A percentile compares a stretch with the other conserved stretches of the same genome.
Conservation (phyloP, 2,797 vertebrate genomes). For the Bradypus variegatus region DNA sequence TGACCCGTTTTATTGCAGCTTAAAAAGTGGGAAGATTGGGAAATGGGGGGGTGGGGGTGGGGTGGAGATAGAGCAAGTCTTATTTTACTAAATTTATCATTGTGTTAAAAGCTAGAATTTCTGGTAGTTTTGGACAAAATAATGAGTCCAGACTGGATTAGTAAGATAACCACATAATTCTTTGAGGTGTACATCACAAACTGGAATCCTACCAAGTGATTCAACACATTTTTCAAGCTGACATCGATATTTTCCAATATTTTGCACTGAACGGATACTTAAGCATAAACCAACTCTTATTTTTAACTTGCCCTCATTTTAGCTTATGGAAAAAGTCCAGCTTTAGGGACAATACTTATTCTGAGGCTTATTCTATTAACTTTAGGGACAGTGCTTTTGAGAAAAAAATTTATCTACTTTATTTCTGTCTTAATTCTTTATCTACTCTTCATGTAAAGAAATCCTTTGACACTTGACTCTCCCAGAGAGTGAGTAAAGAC, state of each 20-base stretch:
- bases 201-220: background rate
- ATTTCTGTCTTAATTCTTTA: background rate
- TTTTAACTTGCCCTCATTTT: constrained; percentile 21
- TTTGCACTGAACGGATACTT: background rate
- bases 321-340: background rate
- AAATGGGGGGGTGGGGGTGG: background rate
- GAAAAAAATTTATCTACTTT: background rate
- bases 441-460: background rate
- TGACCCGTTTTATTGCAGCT: background rate
- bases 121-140: constrained; percentile 10
- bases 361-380: background rate
- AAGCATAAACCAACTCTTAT: constrained; percentile 26
- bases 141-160: background rate
- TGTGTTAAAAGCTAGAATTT: background rate
- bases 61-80: background rate
- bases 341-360: background rate
- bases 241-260: constrained; percentile 33
- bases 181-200: background rate
- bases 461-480: background rate
- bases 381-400: background rate
- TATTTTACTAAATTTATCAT: constrained; percentile 8
- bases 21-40: background rate
- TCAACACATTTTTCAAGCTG: constrained; percentile 9
- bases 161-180: background rate
- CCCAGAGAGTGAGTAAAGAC: background rate